Conservation (phyloP, 2,113 vertebrate species). For the Cynocephalus volans region DNA sequence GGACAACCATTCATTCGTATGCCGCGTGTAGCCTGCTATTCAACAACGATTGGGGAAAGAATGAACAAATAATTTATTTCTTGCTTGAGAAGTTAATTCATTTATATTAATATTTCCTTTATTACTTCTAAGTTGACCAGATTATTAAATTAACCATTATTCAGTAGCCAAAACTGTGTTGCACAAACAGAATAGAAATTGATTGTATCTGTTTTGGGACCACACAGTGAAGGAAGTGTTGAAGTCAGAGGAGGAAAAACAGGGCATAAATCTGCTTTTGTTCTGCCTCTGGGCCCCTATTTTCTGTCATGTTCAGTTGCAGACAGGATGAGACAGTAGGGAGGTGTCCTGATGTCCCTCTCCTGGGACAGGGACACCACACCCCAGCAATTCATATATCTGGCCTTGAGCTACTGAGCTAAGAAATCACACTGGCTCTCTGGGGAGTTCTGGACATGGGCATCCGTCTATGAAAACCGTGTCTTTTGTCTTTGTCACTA, state of each 20-base stretch:
- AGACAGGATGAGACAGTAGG: not conserved
- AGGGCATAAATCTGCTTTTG: not conserved
- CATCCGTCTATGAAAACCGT: slow-evolving; percentile 78
- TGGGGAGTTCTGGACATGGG: slow-evolving; percentile 55
- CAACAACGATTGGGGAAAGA: slow-evolving; percentile 58
- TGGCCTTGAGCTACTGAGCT: slow-evolving; percentile 79
- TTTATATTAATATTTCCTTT: slow-evolving; percentile 79
- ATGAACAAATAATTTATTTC: slow-evolving; percentile 78
- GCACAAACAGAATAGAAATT: slow-evolving; percentile 69
- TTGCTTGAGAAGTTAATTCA: slow-evolving; percentile 81
- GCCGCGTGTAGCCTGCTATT: not conserved
- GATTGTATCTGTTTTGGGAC: not conserved
- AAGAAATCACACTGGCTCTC: slow-evolving; percentile 76
- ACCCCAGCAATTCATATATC: slow-evolving; percentile 74
- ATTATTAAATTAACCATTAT: slow-evolving; percentile 81
- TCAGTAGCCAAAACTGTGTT: slow-evolving; percentile 67
- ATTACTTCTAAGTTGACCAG: slow-evolving; percentile 72
- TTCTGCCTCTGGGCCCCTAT: not conserved
- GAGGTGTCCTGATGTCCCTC: not conserved
- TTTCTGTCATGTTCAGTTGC: not conserved
- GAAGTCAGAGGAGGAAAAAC: not conserved
- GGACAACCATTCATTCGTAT: slow-evolving; percentile 22
- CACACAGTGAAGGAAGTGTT: not conserved
- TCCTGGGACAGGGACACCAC: not conserved
- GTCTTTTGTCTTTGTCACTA: slow-evolving; percentile 77